Percentiles rank a stretch among this genome's conserved stretches.
Conservation (phyloP, 2,797 vertebrate genomes). For the Ciconia nigra region DNA sequence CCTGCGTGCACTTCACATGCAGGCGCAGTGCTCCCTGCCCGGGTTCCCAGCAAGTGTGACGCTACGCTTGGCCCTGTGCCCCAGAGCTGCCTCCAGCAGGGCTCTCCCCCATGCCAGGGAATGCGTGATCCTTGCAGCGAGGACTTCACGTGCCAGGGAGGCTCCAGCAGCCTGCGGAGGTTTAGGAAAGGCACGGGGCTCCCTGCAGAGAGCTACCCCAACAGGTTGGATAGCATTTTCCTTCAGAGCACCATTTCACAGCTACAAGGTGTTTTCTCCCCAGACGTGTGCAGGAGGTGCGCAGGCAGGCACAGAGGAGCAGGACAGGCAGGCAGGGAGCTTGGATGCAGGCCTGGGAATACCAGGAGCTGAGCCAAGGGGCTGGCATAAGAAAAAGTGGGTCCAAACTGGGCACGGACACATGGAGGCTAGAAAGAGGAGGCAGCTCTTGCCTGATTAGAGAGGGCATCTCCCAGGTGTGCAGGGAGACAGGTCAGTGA, state of each 20-base stretch:
- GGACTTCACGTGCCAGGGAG: background rate
- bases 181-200: background rate
- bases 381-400: background rate
- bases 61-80: background rate
- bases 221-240: background rate
- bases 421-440: background rate
- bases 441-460: background rate
- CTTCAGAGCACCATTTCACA: background rate
- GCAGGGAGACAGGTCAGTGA: too few relatives aligned
- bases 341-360: background rate
- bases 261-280: background rate
- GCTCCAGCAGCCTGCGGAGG: background rate
- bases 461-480: background rate
- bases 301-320: background rate
- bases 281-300: background rate
- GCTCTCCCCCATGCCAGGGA: background rate
- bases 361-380: background rate
- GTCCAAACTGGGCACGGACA: background rate
- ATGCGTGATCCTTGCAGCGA: background rate
- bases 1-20: background rate
- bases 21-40: fast-evolving
- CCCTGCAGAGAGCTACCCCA: background rate
- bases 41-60: fast-evolving
- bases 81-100: background rate
- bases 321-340: background rate